phyloP scores from a whole-genome alignment of 2,797 vertebrate species.

The Allobates femoralis region DNA sequence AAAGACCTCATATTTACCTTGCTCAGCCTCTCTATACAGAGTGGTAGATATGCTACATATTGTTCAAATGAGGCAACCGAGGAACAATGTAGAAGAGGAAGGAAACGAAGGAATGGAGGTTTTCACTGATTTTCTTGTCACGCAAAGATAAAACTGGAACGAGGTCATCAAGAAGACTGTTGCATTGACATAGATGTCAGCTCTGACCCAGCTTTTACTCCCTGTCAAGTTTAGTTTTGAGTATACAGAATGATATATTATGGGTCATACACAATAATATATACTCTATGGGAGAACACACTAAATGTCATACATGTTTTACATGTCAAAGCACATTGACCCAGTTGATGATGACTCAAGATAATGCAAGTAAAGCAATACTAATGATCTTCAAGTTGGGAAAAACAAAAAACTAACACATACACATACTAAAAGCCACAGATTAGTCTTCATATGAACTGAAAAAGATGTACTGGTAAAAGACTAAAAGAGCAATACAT shows the following conservation, averaged over 20 bases:
- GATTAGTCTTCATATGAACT: neutral
- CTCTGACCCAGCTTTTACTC: neutral
- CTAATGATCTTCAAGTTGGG: neutral
- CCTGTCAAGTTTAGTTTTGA: neutral
- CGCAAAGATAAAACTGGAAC: neutral
- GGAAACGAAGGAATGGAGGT: neutral
- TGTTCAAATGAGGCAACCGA: neutral
- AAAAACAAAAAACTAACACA: neutral
- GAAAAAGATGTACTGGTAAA: neutral
- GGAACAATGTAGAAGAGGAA: neutral
- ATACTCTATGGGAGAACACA: neutral
- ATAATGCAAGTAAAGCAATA: neutral
- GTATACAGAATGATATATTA: neutral
- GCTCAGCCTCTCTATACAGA: too few species aligned
- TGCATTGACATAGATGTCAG: neutral
- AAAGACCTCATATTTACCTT: too few species aligned
- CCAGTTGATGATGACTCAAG: neutral
- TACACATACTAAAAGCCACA: neutral
- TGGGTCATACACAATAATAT: neutral
- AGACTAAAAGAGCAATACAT: neutral
- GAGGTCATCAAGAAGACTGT: conserved; percentile 2
- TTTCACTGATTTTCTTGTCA: neutral
- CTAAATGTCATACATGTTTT: conserved; percentile 12
- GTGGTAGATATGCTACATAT: too few species aligned
- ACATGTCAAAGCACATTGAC: neutral